Evolutionary conservation across 2,113 vertebrate genomes (phyloP), one percentile per base, ranked within the genome.

Genomic region (Lagopus leucura): DNA sequence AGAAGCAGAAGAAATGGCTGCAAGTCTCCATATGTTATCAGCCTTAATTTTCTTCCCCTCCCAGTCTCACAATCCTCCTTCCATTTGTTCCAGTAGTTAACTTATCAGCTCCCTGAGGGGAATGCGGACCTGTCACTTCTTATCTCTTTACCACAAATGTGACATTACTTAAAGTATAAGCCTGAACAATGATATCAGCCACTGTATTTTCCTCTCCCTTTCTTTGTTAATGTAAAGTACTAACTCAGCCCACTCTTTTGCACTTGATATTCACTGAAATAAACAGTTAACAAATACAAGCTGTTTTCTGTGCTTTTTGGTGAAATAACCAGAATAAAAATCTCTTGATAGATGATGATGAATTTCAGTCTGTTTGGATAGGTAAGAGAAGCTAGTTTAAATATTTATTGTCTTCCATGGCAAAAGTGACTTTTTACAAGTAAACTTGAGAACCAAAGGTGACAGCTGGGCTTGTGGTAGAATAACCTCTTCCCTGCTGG

Each of bases 281-380:
- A 64, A 82, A 82, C 76, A 82, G 21, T 67, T 86, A 89, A 82
- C 11, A 93, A 95, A 94, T 45, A 75, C 69, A 90, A 92, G 65
- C 60, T 86, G 38, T 10, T 92, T 89, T 64, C 38, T 28, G 25
- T 64, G 28, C 38, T 84, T 84, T 10, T 19, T 47, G 8, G 38
- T 38, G 38, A 54, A 60, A 82, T 17, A 71, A 64, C 4, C 11
- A 2, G 25, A 65, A 21, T 48, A 75, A 71, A 8, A 50, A 43
- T 34, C 16, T 60, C 52, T 63, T 2, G 1, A 15, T 54, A 58
- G 47, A 43, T 70, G 17, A 19, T 13, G 8, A 64, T 40, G 34
- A 80, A 65, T 72, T 75, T 75, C 28, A 89, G 90, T 38, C 5
- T 3, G 42, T 79, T 73, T 52, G 10, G 14, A 79, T 83, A 16